Base-by-base conservation (phyloP, 2,113 vertebrate species). In the Phyllopteryx taeniolatus region DNA sequence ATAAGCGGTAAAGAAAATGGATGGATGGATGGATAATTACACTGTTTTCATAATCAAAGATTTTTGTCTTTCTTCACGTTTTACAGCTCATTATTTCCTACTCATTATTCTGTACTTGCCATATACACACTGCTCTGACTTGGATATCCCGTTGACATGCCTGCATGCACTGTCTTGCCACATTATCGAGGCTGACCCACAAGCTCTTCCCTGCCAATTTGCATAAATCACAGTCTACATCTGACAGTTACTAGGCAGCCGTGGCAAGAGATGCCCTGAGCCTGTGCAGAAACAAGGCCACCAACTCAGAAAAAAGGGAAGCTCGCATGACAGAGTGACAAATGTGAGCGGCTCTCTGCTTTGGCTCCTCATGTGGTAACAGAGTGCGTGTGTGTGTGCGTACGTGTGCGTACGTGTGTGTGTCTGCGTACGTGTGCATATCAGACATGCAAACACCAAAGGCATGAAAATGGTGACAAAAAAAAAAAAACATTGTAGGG, bases 231-330 rank as follows among this genome's bases (percentile, higher is more conserved):
- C 80, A 74, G 86, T 85, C 77, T 67, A 63, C 79, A 87, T 91
- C 82, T 86, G 91, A 91, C 91, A 89, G 89, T 90, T 89, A 90
- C 83, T 84, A 91, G 89, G 90, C 90, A 91, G 88, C 85, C 76
- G 74, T 79, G 79, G 74, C 74, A 85, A 85, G 77, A 87, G 82
- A 75, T 76, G 76, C 79, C 83, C 87, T 80, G 74, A 77, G 86
- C 79, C 74, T 59, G 60, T 84, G 88, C 83, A 87, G 82, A 90
- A 91, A 91, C 86, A 85, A 91, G 91, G 90, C 91, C 90, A 91
- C 87, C 89, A 27, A 89, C 87, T 78, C 79, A 87, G 3, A 83
- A 90, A 87, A 90, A 86, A 20, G 77, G 81, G 84, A 85, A 67
- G 79, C 76, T 73, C 65, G 76, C 73, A 85, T 89, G 89, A 86